phyloP scores from a whole-genome alignment of 2,797 vertebrate genomes.

The Dallia pectoralis region DNA sequence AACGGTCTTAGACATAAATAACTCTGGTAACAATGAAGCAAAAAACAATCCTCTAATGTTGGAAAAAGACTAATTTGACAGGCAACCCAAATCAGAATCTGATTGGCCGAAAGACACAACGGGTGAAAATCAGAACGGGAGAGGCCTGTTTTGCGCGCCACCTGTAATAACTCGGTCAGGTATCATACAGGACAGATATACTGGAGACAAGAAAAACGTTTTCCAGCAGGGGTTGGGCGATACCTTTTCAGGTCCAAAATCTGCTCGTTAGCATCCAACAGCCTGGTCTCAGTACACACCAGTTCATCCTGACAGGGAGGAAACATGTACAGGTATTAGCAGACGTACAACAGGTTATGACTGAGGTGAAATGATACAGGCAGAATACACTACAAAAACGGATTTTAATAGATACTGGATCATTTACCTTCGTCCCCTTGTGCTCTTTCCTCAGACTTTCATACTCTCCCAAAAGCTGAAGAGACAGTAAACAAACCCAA shows the following conservation, averaged over 20 bases:
- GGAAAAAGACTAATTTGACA: background rate
- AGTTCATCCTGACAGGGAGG: constrained; percentile 79
- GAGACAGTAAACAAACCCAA: constrained; percentile 7
- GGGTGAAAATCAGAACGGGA: no score
- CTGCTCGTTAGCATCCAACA: constrained; percentile 83
- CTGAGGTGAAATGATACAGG: background rate
- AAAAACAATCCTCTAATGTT: background rate
- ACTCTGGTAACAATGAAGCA: background rate
- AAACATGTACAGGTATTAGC: background rate
- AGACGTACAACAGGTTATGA: background rate
- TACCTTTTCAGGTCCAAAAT: constrained; percentile 94
- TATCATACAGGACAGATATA: background rate
- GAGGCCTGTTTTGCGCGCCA: no score
- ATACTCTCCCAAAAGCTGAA: constrained; percentile 87
- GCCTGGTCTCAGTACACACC: constrained; percentile 85
- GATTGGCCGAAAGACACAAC: no score
- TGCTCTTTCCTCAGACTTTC: constrained; percentile 88
- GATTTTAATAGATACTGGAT: background rate
- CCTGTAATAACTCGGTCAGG: background rate
- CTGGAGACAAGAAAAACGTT: background rate
- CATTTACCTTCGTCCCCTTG: constrained; percentile 81
- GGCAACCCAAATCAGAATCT: no score
- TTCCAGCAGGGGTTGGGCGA: background rate
- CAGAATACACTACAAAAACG: background rate
- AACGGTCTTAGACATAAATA: background rate